phyloP scores from a whole-genome alignment of 2,888 invertebrate genomes.

The Ochropleura leucogaster region DNA sequence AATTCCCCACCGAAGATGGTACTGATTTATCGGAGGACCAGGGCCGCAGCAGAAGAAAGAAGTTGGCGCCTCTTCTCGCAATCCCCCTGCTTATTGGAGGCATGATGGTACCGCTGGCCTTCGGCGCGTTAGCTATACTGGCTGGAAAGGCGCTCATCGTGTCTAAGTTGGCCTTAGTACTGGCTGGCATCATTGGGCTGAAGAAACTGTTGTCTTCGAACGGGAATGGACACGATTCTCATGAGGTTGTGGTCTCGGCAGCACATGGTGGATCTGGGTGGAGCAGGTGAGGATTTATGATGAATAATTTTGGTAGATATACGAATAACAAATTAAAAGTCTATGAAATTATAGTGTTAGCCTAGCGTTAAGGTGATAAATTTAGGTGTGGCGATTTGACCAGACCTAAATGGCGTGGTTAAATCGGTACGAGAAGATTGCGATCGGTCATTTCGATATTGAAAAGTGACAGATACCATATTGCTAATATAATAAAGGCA shows the following conservation, averaged over 20 bases:
- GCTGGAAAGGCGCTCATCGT: constrained; percentile 97
- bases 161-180: constrained; percentile 95
- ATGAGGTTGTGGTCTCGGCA: constrained; percentile 93
- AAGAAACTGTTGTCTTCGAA: constrained; percentile 94
- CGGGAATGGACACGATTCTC: constrained; percentile 92
- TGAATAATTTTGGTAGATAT: neutral
- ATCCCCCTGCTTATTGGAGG: constrained; percentile 95
- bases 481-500: no score
- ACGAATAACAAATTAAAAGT: neutral
- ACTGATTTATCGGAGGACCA: constrained; percentile 91
- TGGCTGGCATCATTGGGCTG: constrained; percentile 96
- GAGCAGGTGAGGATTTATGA: constrained; percentile 89
- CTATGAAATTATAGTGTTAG: neutral
- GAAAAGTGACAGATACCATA: neutral
- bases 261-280: constrained; percentile 93
- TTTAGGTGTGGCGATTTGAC: neutral
- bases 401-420: no score
- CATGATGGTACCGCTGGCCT: constrained; percentile 95
- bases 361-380: neutral
- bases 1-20: constrained; percentile 93
- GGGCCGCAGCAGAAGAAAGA: constrained; percentile 93
- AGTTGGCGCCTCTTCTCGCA: constrained; percentile 93
- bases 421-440: neutral
- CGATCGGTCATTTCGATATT: neutral
- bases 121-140: constrained; percentile 95